Conservation (phyloP, 1,140 invertebrate genomes). For the Marisa cornuarietis region DNA sequence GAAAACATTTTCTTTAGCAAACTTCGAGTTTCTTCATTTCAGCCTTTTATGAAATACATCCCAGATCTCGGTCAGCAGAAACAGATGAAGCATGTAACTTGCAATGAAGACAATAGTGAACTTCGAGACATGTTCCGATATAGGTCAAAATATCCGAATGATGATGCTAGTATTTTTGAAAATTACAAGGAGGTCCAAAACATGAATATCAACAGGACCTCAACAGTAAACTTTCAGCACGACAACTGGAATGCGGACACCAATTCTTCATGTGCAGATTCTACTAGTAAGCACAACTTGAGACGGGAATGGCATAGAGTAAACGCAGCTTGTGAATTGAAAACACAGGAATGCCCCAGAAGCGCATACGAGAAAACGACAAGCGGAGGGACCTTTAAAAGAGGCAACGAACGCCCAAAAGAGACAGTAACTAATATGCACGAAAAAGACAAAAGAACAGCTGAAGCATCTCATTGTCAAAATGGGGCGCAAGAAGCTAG, state of each 20-base stretch:
- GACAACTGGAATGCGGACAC: background rate
- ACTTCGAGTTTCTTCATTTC: background rate
- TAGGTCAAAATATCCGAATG: background rate
- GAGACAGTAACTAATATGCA: no score
- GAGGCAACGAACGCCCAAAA: no score
- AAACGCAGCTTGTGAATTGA: no score
- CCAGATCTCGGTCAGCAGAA: conserved; percentile 5
- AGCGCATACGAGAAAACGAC: no score
- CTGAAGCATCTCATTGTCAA: no score
- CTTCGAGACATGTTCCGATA: background rate
- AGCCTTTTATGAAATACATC: background rate
- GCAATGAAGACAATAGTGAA: conserved; percentile 16
- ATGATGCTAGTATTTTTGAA: background rate
- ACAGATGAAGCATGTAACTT: conserved; percentile 5
- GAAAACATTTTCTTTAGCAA: background rate
- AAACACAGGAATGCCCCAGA: no score
- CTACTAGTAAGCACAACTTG: no score
- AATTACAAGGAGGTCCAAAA: background rate
- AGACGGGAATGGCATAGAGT: no score
- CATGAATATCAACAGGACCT: background rate
- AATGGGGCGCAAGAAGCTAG: no score
- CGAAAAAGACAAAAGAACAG: no score
- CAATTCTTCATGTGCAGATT: no score
- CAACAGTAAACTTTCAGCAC: background rate
- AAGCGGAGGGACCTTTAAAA: no score